Evolutionary conservation across 2,888 invertebrate genomes (phyloP).

Genomic region (Drosophila subsilvestris): DNA sequence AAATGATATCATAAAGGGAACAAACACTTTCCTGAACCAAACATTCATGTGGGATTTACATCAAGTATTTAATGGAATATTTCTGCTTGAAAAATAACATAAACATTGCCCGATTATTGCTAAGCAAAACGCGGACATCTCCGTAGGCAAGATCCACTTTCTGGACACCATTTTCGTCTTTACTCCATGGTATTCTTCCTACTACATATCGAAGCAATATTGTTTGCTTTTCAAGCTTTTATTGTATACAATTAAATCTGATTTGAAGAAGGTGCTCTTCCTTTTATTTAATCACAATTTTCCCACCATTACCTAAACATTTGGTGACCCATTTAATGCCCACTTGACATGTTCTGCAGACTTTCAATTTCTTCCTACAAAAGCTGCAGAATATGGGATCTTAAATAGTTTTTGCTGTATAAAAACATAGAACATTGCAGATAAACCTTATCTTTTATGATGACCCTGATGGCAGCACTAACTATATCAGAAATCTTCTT

Average conservation of each 20-base stretch:
- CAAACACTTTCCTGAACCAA: background rate
- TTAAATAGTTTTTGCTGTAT: background rate
- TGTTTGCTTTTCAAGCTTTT: too few relatives aligned
- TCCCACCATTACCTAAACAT: background rate
- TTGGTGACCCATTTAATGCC: background rate
- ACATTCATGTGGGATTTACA: constrained; percentile 15
- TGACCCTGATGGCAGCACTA: background rate
- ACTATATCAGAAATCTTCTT: background rate
- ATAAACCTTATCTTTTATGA: background rate
- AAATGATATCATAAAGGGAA: constrained; percentile 10
- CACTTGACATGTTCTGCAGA: too few relatives aligned
- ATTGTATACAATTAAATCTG: too few relatives aligned
- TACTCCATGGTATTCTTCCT: too few relatives aligned
- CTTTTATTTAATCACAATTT: background rate
- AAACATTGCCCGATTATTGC: background rate
- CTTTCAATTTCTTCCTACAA: too few relatives aligned
- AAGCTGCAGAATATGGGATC: background rate
- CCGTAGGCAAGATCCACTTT: background rate
- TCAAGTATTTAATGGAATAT: too few relatives aligned
- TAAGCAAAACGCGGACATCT: background rate
- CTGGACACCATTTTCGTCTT: background rate
- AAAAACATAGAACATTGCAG: background rate
- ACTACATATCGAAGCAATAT: too few relatives aligned
- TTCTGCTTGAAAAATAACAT: too few relatives aligned
- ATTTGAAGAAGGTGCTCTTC: background rate